phyloP scores from a whole-genome alignment of 2,113 vertebrate species.

The Scalopus aquaticus region DNA sequence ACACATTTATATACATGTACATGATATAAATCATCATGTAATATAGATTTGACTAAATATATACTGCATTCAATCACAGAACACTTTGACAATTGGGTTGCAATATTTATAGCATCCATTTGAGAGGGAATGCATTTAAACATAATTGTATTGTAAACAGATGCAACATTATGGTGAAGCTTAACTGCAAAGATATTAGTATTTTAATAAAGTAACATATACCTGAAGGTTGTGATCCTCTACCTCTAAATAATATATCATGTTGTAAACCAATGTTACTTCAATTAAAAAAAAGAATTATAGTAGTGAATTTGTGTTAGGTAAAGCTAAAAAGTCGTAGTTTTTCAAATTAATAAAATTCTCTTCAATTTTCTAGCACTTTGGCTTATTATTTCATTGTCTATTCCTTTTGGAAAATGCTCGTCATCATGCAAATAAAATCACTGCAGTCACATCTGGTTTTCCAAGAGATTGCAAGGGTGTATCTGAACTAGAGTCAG shows the following conservation, averaged over 20 bases:
- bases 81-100: neutral
- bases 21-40: constrained; percentile 44
- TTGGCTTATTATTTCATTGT: constrained; percentile 56
- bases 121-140: constrained; percentile 39
- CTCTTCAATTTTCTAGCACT: constrained; percentile 61
- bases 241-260: no score
- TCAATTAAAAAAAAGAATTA: neutral
- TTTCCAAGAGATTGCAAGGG: neutral
- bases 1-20: neutral
- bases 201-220: constrained; percentile 52
- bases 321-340: constrained; percentile 76
- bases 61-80: constrained; percentile 59
- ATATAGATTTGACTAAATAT: constrained; percentile 50
- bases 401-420: constrained; percentile 63
- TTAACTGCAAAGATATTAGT: constrained; percentile 76
- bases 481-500: neutral
- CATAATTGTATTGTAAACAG: constrained; percentile 30
- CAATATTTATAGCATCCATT: constrained; percentile 25
- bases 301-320: constrained; percentile 62
- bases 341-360: constrained; percentile 79
- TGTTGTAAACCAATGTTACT: no score
- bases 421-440: constrained; percentile 40
- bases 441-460: neutral
- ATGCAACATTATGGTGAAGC: constrained; percentile 19
- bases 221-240: no score